Conservation (phyloP, 2,797 vertebrate species). For the Lindbergichthys nudifrons region DNA sequence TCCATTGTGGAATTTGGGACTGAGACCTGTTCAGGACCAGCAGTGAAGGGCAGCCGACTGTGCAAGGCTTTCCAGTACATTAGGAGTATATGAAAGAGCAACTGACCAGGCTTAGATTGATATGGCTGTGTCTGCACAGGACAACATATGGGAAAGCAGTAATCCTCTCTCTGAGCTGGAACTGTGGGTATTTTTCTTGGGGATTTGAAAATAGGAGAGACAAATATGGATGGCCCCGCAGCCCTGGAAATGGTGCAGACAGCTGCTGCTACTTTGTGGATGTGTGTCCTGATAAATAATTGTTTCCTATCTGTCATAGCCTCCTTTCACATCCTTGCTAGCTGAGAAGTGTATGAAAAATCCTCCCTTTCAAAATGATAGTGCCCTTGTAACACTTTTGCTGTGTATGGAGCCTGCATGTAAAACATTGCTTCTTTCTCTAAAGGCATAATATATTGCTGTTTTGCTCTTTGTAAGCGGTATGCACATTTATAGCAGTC, state of each 20-base stretch:
- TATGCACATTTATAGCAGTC: slow-evolving; percentile 52
- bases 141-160: slow-evolving; percentile 89
- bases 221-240: slow-evolving; percentile 74
- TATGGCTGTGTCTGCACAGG: slow-evolving; percentile 79
- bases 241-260: slow-evolving; percentile 74
- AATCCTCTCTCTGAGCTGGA: slow-evolving; percentile 80
- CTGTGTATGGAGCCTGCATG: slow-evolving; percentile 55
- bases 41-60: slow-evolving; percentile 82
- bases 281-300: slow-evolving; percentile 80
- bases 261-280: slow-evolving; percentile 78
- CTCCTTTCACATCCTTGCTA: slow-evolving; percentile 66
- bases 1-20: slow-evolving; percentile 76
- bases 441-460: slow-evolving; percentile 47
- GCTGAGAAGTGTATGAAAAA: slow-evolving; percentile 64
- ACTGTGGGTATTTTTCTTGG: slow-evolving; percentile 82
- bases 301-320: slow-evolving; percentile 79
- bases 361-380: slow-evolving; percentile 49
- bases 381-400: slow-evolving; percentile 55
- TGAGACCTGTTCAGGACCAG: slow-evolving; percentile 82
- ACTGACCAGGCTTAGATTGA: slow-evolving; percentile 85
- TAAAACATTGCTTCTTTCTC: slow-evolving; percentile 62
- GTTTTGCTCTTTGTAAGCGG: slow-evolving; percentile 51
- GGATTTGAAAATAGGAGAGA: slow-evolving; percentile 77
- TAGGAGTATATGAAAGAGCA: slow-evolving; percentile 90
- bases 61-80: slow-evolving; percentile 95